Percentiles rank a stretch among this genome's conserved stretches.
phyloP scores from a whole-genome alignment of 2,888 invertebrate species.

The Seira ritae region DNA sequence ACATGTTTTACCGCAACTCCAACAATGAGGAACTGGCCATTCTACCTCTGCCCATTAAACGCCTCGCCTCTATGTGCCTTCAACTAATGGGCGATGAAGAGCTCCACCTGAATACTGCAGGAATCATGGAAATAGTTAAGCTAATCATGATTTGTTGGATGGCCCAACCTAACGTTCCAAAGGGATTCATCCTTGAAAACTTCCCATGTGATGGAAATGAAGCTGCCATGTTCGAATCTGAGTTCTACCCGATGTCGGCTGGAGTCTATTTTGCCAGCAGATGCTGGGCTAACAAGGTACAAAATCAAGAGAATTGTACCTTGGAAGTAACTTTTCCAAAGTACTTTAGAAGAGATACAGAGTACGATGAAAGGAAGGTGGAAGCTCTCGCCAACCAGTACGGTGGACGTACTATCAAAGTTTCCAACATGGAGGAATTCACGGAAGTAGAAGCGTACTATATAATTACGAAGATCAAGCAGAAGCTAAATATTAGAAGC shows the following conservation, averaged over 20 bases:
- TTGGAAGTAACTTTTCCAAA: constrained; percentile 22
- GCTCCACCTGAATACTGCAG: constrained; percentile 26
- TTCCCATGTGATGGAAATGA: constrained; percentile 41
- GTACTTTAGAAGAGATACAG: constrained; percentile 36
- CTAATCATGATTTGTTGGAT: constrained; percentile 15
- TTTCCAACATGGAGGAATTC: constrained; percentile 48
- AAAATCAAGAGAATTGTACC: neutral
- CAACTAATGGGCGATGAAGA: constrained; percentile 41
- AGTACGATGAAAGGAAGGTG: constrained; percentile 49
- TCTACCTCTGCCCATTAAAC: neutral
- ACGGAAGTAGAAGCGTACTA: constrained; percentile 3
- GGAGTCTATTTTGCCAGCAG: constrained; percentile 38
- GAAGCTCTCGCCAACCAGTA: constrained; percentile 37
- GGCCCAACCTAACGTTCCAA: neutral
- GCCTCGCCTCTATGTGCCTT: constrained; percentile 20
- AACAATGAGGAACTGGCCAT: neutral
- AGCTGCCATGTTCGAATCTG: constrained; percentile 30
- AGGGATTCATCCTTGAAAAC: constrained; percentile 47
- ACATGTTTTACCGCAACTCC: neutral
- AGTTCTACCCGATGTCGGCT: constrained; percentile 17
- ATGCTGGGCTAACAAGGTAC: constrained; percentile 26
- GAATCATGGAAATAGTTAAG: constrained; percentile 33
- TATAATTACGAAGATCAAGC: neutral
- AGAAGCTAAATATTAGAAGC: neutral
- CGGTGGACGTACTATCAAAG: constrained; percentile 44